A percentile compares a stretch with the other conserved stretches of the same genome.
These are phyloP conservation scores for Anoplius nigerrimus DNA, from an alignment of 2,888 invertebrate genomes.

Conservation along the genomic window DNA sequence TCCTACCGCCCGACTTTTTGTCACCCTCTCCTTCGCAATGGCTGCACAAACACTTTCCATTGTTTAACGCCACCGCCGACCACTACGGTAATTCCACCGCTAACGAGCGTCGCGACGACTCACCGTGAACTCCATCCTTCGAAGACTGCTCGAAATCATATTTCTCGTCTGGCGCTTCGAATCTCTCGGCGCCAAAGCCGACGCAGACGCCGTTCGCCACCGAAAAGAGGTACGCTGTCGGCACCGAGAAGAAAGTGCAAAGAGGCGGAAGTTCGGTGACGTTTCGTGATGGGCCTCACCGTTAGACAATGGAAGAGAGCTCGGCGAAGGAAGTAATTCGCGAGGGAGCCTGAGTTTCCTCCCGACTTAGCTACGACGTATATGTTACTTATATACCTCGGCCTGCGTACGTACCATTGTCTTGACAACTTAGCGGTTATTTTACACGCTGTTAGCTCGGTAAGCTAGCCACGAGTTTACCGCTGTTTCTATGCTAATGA, in stretches of 20 bases:
- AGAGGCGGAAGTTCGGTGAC: conserved; percentile 56
- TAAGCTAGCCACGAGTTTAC: conserved; percentile 73
- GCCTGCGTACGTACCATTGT: conserved; percentile 65
- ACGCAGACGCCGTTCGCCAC: too few species aligned
- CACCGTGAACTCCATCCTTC: too few species aligned
- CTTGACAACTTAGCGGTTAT: conserved; percentile 75
- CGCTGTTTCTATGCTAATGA: conserved; percentile 74
- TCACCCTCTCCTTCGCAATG: conserved; percentile 13
- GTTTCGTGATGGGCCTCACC: conserved; percentile 42
- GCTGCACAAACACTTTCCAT: conserved; percentile 6
- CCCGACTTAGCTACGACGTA: conserved; percentile 52
- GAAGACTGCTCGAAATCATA: too few species aligned
- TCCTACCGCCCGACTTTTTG: conserved; percentile 27
- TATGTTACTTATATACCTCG: conserved; percentile 23
- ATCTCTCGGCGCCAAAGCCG: too few species aligned
- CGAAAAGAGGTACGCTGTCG: too few species aligned
- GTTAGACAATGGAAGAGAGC: conserved; percentile 67
- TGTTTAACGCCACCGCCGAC: conserved; percentile 7
- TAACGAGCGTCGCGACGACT: conserved; percentile 8
- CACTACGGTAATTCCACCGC: background rate
- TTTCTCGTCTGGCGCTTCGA: too few species aligned
- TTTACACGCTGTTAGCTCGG: conserved; percentile 75
- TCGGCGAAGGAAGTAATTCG: conserved; percentile 65
- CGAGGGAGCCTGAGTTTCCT: conserved; percentile 58
- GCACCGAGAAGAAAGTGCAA: background rate